Conservation (phyloP, 1,140 invertebrate species). For the Pseudomyrmex cubaensis region DNA sequence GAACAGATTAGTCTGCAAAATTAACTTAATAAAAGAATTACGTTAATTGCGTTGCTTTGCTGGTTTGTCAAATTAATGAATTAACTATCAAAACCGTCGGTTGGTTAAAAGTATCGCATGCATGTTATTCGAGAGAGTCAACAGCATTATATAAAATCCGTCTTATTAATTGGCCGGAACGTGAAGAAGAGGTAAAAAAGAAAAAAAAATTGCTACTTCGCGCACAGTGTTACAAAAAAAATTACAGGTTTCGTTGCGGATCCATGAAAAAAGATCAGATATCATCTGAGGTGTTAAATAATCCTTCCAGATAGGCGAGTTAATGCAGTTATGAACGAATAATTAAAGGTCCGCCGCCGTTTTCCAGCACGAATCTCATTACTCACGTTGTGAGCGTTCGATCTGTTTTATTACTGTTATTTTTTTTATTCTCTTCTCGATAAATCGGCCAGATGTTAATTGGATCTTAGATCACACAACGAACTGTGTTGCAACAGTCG, state of each 20-base stretch:
- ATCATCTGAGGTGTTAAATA: conserved; percentile 40
- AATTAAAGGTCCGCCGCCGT: not conserved
- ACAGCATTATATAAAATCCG: conserved; percentile 15
- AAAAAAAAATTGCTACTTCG: conserved; percentile 25
- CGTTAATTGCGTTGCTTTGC: too few relatives aligned
- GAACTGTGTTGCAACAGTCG: not conserved
- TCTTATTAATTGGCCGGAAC: conserved; percentile 6
- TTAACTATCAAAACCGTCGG: not conserved
- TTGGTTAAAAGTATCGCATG: not conserved
- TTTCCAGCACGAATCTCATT: not conserved
- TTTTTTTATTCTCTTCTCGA: not conserved
- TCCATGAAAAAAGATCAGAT: conserved; percentile 23
- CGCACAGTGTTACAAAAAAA: conserved; percentile 19
- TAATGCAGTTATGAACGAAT: conserved; percentile 2
- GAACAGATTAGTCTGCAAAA: too few relatives aligned
- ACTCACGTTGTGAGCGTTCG: not conserved
- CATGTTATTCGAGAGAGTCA: not conserved
- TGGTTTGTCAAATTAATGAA: too few relatives aligned
- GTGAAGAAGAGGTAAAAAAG: conserved; percentile 6
- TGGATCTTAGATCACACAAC: not conserved
- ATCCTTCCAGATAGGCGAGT: conserved; percentile 12
- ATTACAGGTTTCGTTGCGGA: conserved; percentile 25
- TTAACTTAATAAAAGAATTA: too few relatives aligned
- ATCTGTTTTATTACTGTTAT: conserved; percentile 7
- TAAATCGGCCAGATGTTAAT: conserved; percentile 25